A percentile compares a stretch with the other conserved stretches of the same genome.
phyloP scores from a whole-genome alignment of 1,140 invertebrate species.

The Hylyphantes graminicola region DNA sequence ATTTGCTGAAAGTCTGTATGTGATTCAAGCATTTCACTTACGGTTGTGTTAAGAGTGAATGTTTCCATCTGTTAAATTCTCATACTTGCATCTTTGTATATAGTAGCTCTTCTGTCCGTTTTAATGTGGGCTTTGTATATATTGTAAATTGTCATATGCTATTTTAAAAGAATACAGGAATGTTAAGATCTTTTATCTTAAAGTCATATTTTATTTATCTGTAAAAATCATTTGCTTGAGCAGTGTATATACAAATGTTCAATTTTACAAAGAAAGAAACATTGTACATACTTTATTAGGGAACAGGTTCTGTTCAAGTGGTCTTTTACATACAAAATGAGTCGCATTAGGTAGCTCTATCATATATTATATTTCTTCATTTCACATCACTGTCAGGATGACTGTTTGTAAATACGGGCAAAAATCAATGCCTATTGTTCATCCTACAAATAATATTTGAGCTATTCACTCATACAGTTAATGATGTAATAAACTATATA shows the following conservation, averaged over 20 bases:
- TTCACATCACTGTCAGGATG: constrained; percentile 56
- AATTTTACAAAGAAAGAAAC: constrained; percentile 48
- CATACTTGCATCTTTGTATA: constrained; percentile 57
- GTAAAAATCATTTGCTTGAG: constrained; percentile 39
- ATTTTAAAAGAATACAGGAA: constrained; percentile 52
- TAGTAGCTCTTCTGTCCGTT: constrained; percentile 32
- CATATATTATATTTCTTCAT: constrained; percentile 1
- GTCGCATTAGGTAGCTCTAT: constrained; percentile 35
- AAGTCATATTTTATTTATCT: constrained; percentile 56
- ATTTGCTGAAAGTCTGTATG: constrained; percentile 9
- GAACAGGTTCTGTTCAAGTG: constrained; percentile 56
- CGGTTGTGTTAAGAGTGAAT: constrained; percentile 33
- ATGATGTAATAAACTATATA: constrained; percentile 60
- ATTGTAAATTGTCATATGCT: constrained; percentile 36
- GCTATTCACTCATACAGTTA: constrained; percentile 44
- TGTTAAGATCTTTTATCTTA: constrained; percentile 51
- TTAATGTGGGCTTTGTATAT: constrained; percentile 47
- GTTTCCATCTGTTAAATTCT: constrained; percentile 52
- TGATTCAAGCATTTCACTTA: constrained; percentile 24
- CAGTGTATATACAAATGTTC: constrained; percentile 55
- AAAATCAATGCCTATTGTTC: constrained; percentile 10
- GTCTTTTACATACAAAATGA: constrained; percentile 39
- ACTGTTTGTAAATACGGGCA: constrained; percentile 26
- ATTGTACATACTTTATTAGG: constrained; percentile 57
- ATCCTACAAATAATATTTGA: constrained; percentile 58